Percentiles rank a stretch among this genome's conserved stretches.
Evolutionary conservation across 2,797 vertebrate species (phyloP).

Genomic region (Acropternis orthonyx): DNA sequence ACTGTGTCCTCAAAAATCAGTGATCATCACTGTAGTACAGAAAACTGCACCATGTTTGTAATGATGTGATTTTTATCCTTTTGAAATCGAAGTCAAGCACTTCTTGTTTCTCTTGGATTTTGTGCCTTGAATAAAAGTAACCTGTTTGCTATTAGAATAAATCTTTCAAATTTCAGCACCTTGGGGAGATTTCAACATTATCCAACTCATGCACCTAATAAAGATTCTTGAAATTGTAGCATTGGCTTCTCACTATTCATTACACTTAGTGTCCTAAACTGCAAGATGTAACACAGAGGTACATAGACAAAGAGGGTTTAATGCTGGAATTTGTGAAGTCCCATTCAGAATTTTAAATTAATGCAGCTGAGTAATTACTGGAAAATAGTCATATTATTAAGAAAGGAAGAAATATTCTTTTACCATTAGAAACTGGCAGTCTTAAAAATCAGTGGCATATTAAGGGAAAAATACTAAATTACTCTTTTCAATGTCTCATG

Average conservation of each 20-base stretch:
- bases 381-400: not conserved
- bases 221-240: not conserved
- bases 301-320: not conserved
- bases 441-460: slow-evolving; percentile 16
- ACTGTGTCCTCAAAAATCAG: not conserved
- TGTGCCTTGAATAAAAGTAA: not conserved
- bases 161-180: not conserved
- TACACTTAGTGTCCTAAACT: not conserved
- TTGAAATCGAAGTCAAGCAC: not conserved
- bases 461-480: slow-evolving; percentile 12
- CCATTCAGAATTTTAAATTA: not conserved
- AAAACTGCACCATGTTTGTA: not conserved
- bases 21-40: not conserved
- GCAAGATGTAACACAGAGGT: not conserved
- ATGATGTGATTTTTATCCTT: not conserved
- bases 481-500: slow-evolving; percentile 1
- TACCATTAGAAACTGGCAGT: not conserved
- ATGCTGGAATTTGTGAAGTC: not conserved
- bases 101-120: not conserved
- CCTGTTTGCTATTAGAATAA: not conserved
- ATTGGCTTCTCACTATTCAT: not conserved
- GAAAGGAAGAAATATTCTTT: not conserved
- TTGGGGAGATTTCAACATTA: not conserved
- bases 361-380: not conserved
- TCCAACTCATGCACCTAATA: not conserved